Conservation (phyloP, 2,888 invertebrate species). For the Epinotia demarniana region DNA sequence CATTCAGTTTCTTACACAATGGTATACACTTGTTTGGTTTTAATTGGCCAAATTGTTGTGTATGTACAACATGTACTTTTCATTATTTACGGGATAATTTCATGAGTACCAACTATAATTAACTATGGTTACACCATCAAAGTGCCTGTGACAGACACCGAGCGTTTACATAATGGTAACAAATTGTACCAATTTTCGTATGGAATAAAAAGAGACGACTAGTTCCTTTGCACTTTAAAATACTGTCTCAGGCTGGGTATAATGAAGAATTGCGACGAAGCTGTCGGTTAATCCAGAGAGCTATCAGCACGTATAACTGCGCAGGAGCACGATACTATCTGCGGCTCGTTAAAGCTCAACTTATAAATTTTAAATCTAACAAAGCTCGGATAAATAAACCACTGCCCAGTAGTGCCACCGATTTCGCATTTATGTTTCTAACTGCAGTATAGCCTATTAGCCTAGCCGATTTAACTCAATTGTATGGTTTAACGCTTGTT, state of each 20-base stretch:
- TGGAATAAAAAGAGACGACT: neutral
- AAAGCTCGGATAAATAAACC: constrained; percentile 55
- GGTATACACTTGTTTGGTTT: neutral
- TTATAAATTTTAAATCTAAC: constrained; percentile 71
- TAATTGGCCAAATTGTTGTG: neutral
- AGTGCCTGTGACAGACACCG: neutral
- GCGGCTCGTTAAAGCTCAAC: constrained; percentile 73
- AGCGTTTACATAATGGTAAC: neutral
- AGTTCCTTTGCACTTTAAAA: neutral
- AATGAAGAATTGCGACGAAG: constrained; percentile 51
- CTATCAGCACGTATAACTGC: constrained; percentile 63
- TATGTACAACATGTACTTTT: neutral
- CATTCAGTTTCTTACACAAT: constrained; percentile 9
- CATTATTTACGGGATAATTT: neutral
- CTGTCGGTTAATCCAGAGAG: constrained; percentile 49
- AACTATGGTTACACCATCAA: neutral
- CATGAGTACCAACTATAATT: neutral
- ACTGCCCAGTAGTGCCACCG: neutral
- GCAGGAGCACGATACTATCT: constrained; percentile 68
- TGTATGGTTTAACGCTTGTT: constrained; percentile 19
- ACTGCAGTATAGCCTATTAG: constrained; percentile 11
- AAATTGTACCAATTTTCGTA: neutral
- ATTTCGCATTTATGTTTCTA: constrained; percentile 19
- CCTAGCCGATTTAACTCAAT: constrained; percentile 12
- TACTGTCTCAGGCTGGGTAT: constrained; percentile 14